Conservation (phyloP, 1,140 invertebrate species). For the Littorina saxatilis region DNA sequence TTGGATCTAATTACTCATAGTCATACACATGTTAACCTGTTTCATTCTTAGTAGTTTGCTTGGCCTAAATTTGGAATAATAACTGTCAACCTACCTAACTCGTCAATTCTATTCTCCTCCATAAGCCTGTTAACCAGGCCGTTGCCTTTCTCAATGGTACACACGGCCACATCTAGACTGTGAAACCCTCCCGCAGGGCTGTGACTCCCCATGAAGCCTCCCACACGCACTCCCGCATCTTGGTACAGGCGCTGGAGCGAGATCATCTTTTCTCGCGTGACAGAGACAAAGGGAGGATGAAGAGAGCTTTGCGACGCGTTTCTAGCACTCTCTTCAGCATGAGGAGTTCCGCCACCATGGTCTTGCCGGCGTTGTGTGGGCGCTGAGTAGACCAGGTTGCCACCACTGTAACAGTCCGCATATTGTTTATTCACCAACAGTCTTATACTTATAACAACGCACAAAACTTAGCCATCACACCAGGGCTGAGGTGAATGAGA, state of each 20-base stretch:
- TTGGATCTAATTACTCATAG: neutral
- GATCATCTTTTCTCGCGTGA: slow-evolving; percentile 96
- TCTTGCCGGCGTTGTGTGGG: slow-evolving; percentile 98
- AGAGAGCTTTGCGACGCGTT: slow-evolving; percentile 91
- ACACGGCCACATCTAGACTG: slow-evolving; percentile 92
- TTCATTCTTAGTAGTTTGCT: neutral
- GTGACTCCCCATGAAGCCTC: slow-evolving; percentile 95
- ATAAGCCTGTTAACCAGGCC: slow-evolving; percentile 89
- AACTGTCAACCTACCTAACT: slow-evolving; percentile 71
- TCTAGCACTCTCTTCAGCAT: slow-evolving; percentile 93
- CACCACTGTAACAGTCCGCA: too few relatives aligned
- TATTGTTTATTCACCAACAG: too few relatives aligned
- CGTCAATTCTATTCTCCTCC: slow-evolving; percentile 72
- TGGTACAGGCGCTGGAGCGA: slow-evolving; percentile 91
- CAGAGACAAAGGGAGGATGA: slow-evolving; percentile 97
- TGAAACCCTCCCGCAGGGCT: slow-evolving; percentile 91
- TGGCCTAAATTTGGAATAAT: too few relatives aligned
- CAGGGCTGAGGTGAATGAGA: too few relatives aligned
- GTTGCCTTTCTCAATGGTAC: slow-evolving; percentile 99
- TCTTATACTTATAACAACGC: too few relatives aligned
- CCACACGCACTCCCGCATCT: slow-evolving; percentile 89
- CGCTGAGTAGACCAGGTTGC: slow-evolving; percentile 95
- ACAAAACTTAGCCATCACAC: too few relatives aligned
- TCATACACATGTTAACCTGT: neutral
- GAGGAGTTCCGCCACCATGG: slow-evolving; percentile 95